A percentile compares a stretch with the other conserved stretches of the same genome.
Evolutionary conservation across 2,888 invertebrate genomes (phyloP).

Genomic region (Dorcus parallelipipedus): DNA sequence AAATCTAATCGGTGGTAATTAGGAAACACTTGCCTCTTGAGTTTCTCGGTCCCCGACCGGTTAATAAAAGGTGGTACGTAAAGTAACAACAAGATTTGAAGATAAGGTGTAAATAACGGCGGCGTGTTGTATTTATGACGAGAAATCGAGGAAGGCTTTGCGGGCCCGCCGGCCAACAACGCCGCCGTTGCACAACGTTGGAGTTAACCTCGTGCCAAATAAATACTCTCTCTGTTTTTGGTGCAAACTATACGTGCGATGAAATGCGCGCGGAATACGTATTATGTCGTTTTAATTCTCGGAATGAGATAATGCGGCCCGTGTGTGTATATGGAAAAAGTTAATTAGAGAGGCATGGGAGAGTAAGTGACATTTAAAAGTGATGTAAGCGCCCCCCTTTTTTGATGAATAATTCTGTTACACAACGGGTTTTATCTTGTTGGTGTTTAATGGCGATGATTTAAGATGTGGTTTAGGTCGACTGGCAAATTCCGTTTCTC

Average conservation of each 20-base stretch:
- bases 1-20: too few relatives aligned
- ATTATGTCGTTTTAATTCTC: neutral
- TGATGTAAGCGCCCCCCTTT: constrained; percentile 11
- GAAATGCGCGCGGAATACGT: constrained; percentile 4
- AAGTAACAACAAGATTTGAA: too few relatives aligned
- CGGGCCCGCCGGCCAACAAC: neutral
- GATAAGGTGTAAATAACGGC: neutral
- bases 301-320: neutral
- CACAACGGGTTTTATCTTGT: too few relatives aligned
- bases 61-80: too few relatives aligned
- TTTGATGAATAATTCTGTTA: constrained; percentile 3
- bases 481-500: too few relatives aligned
- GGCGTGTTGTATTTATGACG: constrained; percentile 1
- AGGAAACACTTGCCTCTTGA: too few relatives aligned
- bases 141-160: constrained; percentile 18
- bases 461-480: too few relatives aligned
- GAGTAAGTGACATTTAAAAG: constrained; percentile 16
- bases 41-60: too few relatives aligned
- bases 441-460: too few relatives aligned
- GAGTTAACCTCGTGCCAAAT: constrained; percentile 38
- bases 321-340: constrained; percentile 1
- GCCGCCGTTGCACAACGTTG: constrained; percentile 12
- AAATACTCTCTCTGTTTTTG: constrained; percentile 29
- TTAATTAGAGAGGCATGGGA: neutral
- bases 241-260: constrained; percentile 16